Conservation (phyloP, 64 coral and sea anemone species). For the Pachyseris speciosa region DNA sequence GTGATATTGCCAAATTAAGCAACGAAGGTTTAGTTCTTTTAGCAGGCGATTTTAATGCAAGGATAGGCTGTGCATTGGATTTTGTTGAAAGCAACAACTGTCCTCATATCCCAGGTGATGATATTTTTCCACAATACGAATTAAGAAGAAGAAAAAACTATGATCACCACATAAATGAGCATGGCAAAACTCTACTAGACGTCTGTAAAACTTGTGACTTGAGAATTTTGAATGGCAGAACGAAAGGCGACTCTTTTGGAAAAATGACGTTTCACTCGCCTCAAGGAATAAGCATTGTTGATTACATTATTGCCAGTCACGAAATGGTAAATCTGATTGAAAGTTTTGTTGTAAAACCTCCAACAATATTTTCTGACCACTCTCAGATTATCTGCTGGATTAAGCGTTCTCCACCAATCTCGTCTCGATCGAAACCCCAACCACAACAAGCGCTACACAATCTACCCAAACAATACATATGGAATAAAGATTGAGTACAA, state of each 20-base stretch:
- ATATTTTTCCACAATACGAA: not conserved
- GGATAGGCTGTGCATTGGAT: not conserved
- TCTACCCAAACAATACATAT: slow-evolving; percentile 4
- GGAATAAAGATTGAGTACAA: not conserved
- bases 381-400: not conserved
- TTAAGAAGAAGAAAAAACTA: slow-evolving; percentile 30
- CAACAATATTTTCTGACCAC: not conserved
- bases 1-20: not conserved
- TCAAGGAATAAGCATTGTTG: slow-evolving; percentile 37
- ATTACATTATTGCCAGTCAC: slow-evolving; percentile 41
- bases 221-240: slow-evolving; percentile 54
- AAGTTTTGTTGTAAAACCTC: not conserved
- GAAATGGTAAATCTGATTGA: not conserved
- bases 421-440: not conserved
- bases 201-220: slow-evolving; percentile 39
- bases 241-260: slow-evolving; percentile 46
- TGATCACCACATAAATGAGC: slow-evolving; percentile 25
- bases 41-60: slow-evolving; percentile 16
- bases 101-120: not conserved
- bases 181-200: slow-evolving; percentile 41
- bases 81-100: slow-evolving; percentile 5
- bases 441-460: not conserved
- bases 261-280: slow-evolving; percentile 17
- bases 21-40: not conserved
- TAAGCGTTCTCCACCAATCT: not conserved